Conservation (phyloP, 2,113 vertebrate genomes). For the Xerus inauris region DNA sequence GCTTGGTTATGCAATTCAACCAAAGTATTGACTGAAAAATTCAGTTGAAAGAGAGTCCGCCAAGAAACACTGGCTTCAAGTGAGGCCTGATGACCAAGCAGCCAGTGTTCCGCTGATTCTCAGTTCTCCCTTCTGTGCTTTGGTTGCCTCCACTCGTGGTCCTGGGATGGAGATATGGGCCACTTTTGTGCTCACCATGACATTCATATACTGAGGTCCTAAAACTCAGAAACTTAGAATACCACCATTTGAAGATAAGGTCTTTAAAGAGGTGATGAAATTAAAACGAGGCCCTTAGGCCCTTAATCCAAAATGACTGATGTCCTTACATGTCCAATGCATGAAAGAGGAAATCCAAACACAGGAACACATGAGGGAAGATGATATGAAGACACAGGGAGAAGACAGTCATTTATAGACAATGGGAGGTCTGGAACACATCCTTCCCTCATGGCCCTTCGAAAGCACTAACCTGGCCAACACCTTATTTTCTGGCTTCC, state of each 20-base stretch:
- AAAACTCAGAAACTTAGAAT: background rate
- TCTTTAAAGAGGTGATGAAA: background rate
- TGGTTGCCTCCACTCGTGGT: background rate
- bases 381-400: background rate
- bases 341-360: background rate
- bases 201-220: background rate
- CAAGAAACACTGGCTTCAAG: background rate
- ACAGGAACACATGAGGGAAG: background rate
- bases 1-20: background rate
- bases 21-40: conserved; percentile 20
- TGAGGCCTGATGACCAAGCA: background rate
- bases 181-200: background rate
- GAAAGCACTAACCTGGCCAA: background rate
- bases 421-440: background rate
- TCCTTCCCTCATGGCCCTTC: background rate
- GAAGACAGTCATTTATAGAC: background rate
- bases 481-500: background rate
- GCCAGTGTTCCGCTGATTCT: background rate
- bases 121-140: background rate
- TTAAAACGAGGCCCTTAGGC: background rate
- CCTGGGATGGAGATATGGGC: background rate
- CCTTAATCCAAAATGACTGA: background rate
- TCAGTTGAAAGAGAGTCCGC: background rate
- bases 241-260: background rate
- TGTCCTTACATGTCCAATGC: background rate